Percentiles rank a stretch among this genome's conserved stretches.
Evolutionary conservation across 1,140 invertebrate genomes (phyloP).

Genomic region (Myzus persicae): DNA sequence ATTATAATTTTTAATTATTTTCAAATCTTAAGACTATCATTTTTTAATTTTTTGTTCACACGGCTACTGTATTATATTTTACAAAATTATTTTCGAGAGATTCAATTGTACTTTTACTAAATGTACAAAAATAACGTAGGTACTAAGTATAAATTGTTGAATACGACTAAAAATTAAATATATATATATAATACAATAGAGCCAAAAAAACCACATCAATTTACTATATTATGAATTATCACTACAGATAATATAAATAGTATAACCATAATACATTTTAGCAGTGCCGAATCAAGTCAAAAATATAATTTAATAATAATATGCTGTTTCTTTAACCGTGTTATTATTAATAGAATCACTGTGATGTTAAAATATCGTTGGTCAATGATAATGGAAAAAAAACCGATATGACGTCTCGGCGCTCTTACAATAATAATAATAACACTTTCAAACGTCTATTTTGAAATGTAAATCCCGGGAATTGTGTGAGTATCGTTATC

Average conservation of each 20-base stretch:
- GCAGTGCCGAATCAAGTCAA: neutral
- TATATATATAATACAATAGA: no score
- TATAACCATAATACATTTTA: neutral
- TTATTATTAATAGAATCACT: no score
- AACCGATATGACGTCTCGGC: neutral
- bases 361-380: neutral
- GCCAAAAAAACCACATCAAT: no score
- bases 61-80: neutral
- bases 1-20: neutral
- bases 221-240: no score
- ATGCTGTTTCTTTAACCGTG: neutral
- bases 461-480: neutral
- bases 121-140: no score
- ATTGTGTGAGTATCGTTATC: neutral
- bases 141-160: no score
- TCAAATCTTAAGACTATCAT: neutral
- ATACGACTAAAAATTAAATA: no score
- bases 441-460: neutral
- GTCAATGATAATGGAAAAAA: neutral
- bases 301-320: neutral
- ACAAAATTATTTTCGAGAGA: no score
- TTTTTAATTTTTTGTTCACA: neutral
- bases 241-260: no score
- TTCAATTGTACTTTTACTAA: no score
- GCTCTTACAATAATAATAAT: neutral